Conservation (phyloP, 2,888 invertebrate species). For the Cordylochernes scorpioides region DNA sequence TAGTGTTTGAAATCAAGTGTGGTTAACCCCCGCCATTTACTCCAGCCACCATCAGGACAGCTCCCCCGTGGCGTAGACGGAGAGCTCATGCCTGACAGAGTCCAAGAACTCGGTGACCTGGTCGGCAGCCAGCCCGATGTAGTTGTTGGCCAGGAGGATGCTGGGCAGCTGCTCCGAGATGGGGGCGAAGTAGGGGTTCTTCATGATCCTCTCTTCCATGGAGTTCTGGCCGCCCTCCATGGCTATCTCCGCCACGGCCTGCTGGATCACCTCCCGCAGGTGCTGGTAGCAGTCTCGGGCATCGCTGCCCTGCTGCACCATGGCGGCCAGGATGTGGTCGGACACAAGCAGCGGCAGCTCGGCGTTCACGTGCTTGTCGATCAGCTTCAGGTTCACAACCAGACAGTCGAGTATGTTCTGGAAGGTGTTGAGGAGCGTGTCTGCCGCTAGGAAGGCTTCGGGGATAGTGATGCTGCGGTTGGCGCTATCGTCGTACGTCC, state of each 20-base stretch:
- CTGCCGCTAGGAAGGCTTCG: background rate
- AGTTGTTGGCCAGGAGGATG: background rate
- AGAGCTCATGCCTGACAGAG: background rate
- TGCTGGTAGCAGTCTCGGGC: background rate
- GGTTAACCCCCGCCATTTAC: too few species aligned
- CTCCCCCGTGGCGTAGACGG: too few species aligned
- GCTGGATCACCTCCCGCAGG: background rate
- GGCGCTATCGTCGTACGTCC: background rate
- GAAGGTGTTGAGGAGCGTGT: background rate
- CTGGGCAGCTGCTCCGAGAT: background rate
- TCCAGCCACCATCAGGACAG: too few species aligned
- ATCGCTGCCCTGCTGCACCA: background rate
- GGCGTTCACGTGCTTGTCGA: background rate
- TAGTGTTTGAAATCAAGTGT: too few species aligned
- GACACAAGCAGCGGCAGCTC: background rate
- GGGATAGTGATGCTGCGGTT: background rate
- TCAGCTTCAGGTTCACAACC: background rate
- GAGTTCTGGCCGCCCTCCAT: background rate
- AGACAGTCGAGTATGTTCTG: background rate
- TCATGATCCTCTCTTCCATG: background rate
- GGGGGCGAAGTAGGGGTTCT: background rate
- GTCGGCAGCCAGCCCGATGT: background rate
- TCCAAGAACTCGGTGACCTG: background rate
- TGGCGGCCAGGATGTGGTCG: background rate
- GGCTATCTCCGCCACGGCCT: background rate